Evolutionary conservation across 2,888 invertebrate genomes (phyloP).

Genomic region (Scaptomyza parva): DNA sequence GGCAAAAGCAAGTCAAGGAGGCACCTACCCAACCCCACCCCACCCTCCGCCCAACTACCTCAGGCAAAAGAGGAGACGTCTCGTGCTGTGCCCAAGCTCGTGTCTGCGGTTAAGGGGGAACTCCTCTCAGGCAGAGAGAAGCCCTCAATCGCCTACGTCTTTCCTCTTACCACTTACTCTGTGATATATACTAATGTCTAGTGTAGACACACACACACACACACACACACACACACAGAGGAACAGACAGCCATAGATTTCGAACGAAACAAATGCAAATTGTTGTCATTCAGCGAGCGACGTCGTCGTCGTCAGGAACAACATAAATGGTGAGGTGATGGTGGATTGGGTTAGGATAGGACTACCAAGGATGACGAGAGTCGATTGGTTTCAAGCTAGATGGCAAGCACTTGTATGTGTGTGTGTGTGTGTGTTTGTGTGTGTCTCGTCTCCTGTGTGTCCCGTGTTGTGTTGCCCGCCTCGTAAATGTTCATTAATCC

Average conservation of each 20-base stretch:
- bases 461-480: slow-evolving; percentile 18
- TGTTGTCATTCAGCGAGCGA: slow-evolving; percentile 65
- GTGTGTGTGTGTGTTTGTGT: neutral
- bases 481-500: slow-evolving; percentile 65
- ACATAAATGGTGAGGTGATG: neutral
- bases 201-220: slow-evolving; percentile 5
- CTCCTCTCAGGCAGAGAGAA: slow-evolving; percentile 28
- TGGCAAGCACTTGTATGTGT: slow-evolving; percentile 24
- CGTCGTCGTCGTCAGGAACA: neutral
- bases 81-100: slow-evolving; percentile 17
- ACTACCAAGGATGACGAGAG: slow-evolving; percentile 38
- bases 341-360: too few relatives aligned
- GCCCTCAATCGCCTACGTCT: neutral
- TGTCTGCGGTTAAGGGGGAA: slow-evolving; percentile 41
- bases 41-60: too few relatives aligned
- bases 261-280: slow-evolving; percentile 75
- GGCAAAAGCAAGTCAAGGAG: slow-evolving; percentile 24
- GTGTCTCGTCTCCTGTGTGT: slow-evolving; percentile 8
- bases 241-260: too few relatives aligned
- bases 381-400: slow-evolving; percentile 49
- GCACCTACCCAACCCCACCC: too few relatives aligned
- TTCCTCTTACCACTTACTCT: neutral
- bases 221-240: neutral
- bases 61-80: neutral
- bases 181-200: slow-evolving; percentile 27